Percentiles rank a stretch among this genome's conserved stretches.
Evolutionary conservation across 92 coral and sea anemone species (phyloP).

Genomic region (Metridium senile): DNA sequence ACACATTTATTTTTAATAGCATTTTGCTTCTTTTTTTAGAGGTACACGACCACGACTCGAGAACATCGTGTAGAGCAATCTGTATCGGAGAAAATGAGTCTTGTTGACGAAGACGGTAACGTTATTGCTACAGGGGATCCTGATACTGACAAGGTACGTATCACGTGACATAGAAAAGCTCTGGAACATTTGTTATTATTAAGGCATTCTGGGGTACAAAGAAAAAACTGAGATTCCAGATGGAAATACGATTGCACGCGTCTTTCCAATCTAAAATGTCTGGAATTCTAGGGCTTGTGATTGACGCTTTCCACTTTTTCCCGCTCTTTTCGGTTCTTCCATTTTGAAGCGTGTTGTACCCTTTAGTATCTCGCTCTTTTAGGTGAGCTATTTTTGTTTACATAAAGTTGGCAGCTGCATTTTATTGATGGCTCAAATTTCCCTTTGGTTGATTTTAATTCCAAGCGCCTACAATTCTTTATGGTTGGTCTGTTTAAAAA

Average conservation of each 20-base stretch:
- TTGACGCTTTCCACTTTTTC: neutral
- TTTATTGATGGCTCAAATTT: neutral
- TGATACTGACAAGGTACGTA: constrained; percentile 90
- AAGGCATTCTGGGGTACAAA: too few species aligned
- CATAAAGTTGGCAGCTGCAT: neutral
- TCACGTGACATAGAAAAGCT: neutral
- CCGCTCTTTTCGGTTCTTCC: neutral
- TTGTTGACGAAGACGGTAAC: constrained; percentile 90
- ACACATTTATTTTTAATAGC: too few species aligned
- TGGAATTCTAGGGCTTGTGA: too few species aligned
- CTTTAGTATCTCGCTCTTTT: neutral
- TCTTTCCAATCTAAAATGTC: too few species aligned
- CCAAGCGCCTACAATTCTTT: too few species aligned
- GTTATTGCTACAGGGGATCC: constrained; percentile 94
- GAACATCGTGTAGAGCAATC: constrained; percentile 76
- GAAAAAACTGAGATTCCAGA: too few species aligned
- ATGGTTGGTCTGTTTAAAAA: too few species aligned
- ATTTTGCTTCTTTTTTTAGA: too few species aligned
- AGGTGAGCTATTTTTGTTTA: neutral
- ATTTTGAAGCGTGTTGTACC: neutral
- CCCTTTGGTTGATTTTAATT: too few species aligned
- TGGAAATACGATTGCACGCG: too few species aligned
- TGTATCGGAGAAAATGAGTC: constrained; percentile 76
- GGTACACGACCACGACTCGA: constrained; percentile 70
- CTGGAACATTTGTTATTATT: too few species aligned